Evolutionary conservation across 1,140 invertebrate genomes (phyloP).

Genomic region (Pachyrhynchus sulphureomaculatus): DNA sequence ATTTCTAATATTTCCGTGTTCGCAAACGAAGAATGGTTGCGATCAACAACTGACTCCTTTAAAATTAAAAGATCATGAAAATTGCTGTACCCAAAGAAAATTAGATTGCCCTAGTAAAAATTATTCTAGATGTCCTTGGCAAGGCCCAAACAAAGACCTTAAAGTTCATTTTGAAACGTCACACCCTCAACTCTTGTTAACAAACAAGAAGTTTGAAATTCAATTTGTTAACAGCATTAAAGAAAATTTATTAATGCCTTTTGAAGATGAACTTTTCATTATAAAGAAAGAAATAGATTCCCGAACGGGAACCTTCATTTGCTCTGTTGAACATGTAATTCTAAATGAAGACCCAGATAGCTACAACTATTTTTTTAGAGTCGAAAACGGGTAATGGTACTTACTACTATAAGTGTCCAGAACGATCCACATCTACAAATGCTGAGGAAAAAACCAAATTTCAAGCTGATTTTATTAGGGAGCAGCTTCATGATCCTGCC

Average conservation of each 20-base stretch:
- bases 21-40: constrained; percentile 29
- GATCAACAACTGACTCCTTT: constrained; percentile 17
- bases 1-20: constrained; percentile 34
- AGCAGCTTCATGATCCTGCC: constrained; percentile 24
- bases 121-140: constrained; percentile 32
- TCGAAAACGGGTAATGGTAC: constrained; percentile 14
- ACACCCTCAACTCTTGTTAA: constrained; percentile 27
- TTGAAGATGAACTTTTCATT: constrained; percentile 34
- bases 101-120: constrained; percentile 28
- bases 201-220: constrained; percentile 30
- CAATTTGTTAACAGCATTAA: constrained; percentile 31
- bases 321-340: constrained; percentile 24
- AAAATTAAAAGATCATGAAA: constrained; percentile 34
- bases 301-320: constrained; percentile 19
- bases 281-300: constrained; percentile 35
- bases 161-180: constrained; percentile 29
- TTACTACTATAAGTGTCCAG: constrained; percentile 9
- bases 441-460: constrained; percentile 27
- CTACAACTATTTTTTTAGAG: constrained; percentile 27
- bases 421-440: constrained; percentile 4
- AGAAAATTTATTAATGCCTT: constrained; percentile 30
- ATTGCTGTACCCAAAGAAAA: constrained; percentile 19
- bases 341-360: constrained; percentile 5
- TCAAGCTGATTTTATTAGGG: constrained; percentile 20
- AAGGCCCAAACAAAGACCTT: constrained; percentile 29